A percentile compares a stretch with the other conserved stretches of the same genome.
phyloP scores from a whole-genome alignment of 1,140 invertebrate genomes.

The Papilio polyxenes region DNA sequence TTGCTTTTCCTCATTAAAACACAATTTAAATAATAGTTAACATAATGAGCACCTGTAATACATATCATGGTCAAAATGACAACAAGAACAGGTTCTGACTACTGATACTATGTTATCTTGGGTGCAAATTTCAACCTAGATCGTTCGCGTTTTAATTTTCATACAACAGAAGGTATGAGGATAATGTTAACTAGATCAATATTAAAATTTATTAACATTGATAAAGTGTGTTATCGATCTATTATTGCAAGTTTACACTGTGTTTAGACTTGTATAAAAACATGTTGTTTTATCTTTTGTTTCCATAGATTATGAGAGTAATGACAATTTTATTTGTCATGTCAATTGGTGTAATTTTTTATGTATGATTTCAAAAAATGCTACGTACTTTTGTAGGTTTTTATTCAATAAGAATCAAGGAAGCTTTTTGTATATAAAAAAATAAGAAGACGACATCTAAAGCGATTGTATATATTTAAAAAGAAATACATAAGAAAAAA shows the following conservation, averaged over 20 bases:
- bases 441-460: too few relatives aligned
- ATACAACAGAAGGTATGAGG: conserved; percentile 35
- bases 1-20: conserved; percentile 32
- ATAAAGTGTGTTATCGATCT: background rate
- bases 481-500: too few relatives aligned
- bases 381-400: too few relatives aligned
- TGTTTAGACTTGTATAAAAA: background rate
- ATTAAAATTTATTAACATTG: conserved; percentile 2
- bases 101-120: conserved; percentile 26
- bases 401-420: too few relatives aligned
- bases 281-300: background rate
- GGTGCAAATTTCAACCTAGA: conserved; percentile 39
- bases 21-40: conserved; percentile 20
- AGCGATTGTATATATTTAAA: too few relatives aligned
- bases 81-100: conserved; percentile 14
- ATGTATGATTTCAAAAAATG: too few relatives aligned
- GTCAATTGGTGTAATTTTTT: too few relatives aligned
- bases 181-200: conserved; percentile 28
- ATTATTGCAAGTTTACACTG: background rate
- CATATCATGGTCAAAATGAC: conserved; percentile 38
- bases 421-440: too few relatives aligned
- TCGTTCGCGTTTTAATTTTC: conserved; percentile 32
- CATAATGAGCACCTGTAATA: conserved; percentile 34
- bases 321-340: background rate
- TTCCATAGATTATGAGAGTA: background rate